Evolutionary conservation across 1,140 invertebrate genomes (phyloP).

Genomic region (Drosophila novamexicana): DNA sequence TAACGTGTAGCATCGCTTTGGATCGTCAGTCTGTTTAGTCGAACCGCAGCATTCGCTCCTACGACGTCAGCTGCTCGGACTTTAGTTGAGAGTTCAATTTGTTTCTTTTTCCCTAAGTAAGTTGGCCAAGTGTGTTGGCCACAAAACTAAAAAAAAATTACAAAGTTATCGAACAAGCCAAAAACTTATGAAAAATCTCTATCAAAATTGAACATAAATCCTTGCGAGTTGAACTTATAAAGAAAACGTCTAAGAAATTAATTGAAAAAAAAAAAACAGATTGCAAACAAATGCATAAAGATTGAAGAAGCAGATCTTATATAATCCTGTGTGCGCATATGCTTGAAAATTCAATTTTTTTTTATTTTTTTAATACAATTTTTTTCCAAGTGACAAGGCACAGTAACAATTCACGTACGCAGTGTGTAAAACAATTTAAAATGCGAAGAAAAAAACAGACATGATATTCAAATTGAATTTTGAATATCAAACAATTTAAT

Average conservation of each 20-base stretch:
- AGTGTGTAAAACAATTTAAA: constrained; percentile 21
- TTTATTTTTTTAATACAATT: constrained; percentile 51
- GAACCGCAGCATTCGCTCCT: constrained; percentile 85
- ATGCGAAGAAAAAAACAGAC: constrained; percentile 13
- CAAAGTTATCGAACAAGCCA: constrained; percentile 23
- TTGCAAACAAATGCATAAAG: constrained; percentile 34
- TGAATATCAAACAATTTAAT: constrained; percentile 51
- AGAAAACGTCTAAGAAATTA: constrained; percentile 21
- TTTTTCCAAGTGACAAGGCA: constrained; percentile 66
- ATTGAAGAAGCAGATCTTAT: constrained; percentile 34
- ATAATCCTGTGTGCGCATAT: constrained; percentile 52
- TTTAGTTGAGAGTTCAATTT: constrained; percentile 84
- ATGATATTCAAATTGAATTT: constrained; percentile 33
- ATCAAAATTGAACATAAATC: constrained; percentile 40
- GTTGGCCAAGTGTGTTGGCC: constrained; percentile 53
- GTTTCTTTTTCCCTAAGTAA: constrained; percentile 85
- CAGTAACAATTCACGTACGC: constrained; percentile 24
- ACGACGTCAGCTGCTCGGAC: constrained; percentile 85
- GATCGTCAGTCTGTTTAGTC: constrained; percentile 85
- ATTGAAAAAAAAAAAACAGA: constrained; percentile 26
- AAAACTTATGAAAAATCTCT: constrained; percentile 22
- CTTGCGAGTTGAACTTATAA: constrained; percentile 41
- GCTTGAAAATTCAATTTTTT: constrained; percentile 32
- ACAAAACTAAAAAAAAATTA: constrained; percentile 13
- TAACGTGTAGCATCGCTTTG: constrained; percentile 83